Conservation (phyloP, 2,113 vertebrate species). For the Cariama cristata region DNA sequence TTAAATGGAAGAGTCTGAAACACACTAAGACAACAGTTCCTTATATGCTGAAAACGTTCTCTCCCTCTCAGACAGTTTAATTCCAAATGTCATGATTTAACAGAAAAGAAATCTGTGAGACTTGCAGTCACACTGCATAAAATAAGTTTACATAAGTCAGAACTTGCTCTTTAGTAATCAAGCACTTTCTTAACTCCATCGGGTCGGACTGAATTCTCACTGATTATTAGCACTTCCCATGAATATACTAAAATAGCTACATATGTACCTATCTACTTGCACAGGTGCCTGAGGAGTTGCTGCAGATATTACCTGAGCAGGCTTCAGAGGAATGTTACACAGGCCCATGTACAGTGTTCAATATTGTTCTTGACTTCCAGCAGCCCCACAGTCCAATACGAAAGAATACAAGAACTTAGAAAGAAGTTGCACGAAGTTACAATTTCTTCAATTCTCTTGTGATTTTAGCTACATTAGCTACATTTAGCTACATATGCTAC, state of each 20-base stretch:
- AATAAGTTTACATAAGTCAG: neutral
- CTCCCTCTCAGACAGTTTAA: neutral
- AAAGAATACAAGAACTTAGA: neutral
- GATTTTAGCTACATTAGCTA: neutral
- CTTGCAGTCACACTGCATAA: conserved; percentile 47
- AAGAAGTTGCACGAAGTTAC: neutral
- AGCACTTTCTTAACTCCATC: neutral
- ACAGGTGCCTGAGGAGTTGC: neutral
- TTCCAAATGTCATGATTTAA: conserved; percentile 8
- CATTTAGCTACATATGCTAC: neutral
- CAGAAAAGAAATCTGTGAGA: conserved; percentile 26
- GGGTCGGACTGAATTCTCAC: neutral
- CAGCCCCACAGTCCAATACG: neutral
- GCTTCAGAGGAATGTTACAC: neutral
- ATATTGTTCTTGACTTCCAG: neutral
- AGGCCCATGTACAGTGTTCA: neutral
- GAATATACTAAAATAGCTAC: neutral
- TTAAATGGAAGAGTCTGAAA: neutral
- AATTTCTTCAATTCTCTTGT: neutral
- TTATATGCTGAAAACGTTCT: neutral
- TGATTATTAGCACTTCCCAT: neutral
- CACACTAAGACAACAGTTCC: neutral
- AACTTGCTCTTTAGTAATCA: neutral
- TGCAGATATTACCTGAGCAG: neutral
- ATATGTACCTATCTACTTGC: neutral